These are phyloP conservation scores for Anableps anableps DNA, from an alignment of 2,797 vertebrate species.

Conservation along the genomic window DNA sequence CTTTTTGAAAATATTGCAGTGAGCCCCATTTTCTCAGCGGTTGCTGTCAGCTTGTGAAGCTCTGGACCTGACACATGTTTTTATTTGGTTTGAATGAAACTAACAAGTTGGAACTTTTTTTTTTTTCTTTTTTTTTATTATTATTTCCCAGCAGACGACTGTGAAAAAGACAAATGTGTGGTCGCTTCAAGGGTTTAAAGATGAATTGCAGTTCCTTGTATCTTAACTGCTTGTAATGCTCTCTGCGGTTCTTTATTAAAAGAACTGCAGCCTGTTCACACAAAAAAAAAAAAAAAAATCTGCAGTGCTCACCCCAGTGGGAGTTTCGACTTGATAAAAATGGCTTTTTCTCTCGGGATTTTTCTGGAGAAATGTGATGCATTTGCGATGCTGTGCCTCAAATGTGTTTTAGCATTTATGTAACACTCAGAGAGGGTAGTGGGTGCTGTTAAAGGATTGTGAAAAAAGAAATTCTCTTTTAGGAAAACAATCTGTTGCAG, in stretches of 20 bases:
- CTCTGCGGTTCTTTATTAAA: conserved; percentile 27
- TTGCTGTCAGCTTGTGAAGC: conserved; percentile 42
- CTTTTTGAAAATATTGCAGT: conserved; percentile 2
- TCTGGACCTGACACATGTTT: conserved; percentile 46
- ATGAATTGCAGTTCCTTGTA: conserved; percentile 37
- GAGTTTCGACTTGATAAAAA: conserved; percentile 25
- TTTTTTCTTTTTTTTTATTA: no score
- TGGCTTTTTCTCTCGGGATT: neutral
- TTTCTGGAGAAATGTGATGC: conserved; percentile 14
- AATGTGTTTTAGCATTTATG: conserved; percentile 83
- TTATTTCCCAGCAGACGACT: conserved; percentile 19
- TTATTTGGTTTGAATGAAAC: neutral
- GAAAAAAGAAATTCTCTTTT: neutral
- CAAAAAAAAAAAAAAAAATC: neutral
- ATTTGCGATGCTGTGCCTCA: conserved; percentile 55
- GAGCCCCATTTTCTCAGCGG: conserved; percentile 51
- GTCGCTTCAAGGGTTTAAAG: conserved; percentile 14
- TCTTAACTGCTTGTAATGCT: conserved; percentile 48
- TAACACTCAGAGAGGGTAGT: conserved; percentile 11
- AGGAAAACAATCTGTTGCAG: conserved; percentile 42
- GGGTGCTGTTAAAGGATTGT: conserved; percentile 57
- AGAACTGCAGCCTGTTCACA: conserved; percentile 44
- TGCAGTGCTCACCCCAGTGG: conserved; percentile 5
- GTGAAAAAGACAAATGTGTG: conserved; percentile 16
- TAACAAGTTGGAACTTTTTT: conserved; percentile 47